phyloP scores from a whole-genome alignment of 92 coral and sea anemone species.

The Pocillopora grandis region DNA sequence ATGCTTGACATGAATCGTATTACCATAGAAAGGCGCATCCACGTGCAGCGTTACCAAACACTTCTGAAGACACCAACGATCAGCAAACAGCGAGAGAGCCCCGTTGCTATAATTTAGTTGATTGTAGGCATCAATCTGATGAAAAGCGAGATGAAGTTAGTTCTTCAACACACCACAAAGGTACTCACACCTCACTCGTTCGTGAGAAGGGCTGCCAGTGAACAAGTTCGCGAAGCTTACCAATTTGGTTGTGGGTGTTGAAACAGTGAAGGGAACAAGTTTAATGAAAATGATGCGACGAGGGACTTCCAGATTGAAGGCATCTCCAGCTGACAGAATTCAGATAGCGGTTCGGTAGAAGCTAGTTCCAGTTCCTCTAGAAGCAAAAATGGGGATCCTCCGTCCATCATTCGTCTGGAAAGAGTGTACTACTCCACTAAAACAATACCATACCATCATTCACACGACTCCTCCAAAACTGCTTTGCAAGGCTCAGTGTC shows the following conservation, averaged over 20 bases:
- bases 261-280: background rate
- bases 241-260: constrained; percentile 7
- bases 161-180: background rate
- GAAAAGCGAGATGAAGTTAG: background rate
- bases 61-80: background rate
- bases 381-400: constrained; percentile 1
- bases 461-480: background rate
- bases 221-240: background rate
- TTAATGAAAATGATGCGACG: background rate
- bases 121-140: background rate
- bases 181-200: background rate
- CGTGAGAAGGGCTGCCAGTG: background rate
- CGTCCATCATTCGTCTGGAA: constrained; percentile 11
- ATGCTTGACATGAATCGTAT: background rate
- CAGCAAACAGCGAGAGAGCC: background rate
- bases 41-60: background rate
- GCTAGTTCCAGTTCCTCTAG: background rate
- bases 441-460: background rate
- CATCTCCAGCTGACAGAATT: background rate
- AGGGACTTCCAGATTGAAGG: background rate
- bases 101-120: background rate
- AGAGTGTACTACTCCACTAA: constrained; percentile 19
- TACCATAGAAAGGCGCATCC: background rate
- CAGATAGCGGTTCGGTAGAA: background rate
- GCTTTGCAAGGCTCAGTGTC: background rate